phyloP scores from a whole-genome alignment of 2,113 vertebrate genomes.

The Heteronetta atricapilla region DNA sequence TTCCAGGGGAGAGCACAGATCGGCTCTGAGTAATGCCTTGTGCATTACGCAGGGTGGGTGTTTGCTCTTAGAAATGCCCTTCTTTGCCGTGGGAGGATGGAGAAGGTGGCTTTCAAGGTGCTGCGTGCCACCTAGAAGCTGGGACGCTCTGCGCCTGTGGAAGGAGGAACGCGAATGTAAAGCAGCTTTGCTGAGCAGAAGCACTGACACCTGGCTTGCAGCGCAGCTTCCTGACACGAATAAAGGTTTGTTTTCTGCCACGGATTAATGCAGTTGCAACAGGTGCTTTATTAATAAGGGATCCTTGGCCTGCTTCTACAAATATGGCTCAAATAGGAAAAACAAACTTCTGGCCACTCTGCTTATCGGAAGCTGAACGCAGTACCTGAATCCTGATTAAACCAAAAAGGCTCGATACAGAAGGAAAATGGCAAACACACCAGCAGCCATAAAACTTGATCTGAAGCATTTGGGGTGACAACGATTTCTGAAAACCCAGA shows the following conservation, averaged over 20 bases:
- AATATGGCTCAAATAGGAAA: not conserved
- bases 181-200: not conserved
- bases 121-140: accelerated
- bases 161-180: not conserved
- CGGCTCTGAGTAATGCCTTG: not conserved
- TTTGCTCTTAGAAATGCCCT: not conserved
- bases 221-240: not conserved
- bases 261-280: not conserved
- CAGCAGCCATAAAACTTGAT: not conserved
- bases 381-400: not conserved
- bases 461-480: not conserved
- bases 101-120: not conserved
- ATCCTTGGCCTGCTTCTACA: not conserved
- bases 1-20: not conserved
- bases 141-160: accelerated
- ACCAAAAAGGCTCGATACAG: not conserved
- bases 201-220: not conserved
- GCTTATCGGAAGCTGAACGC: not conserved
- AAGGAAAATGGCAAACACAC: not conserved
- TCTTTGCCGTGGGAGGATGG: not conserved
- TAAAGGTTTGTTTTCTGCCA: not conserved
- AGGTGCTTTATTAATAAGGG: not conserved
- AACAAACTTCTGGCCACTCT: not conserved
- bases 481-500: not conserved
- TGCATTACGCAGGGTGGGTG: not conserved